Evolutionary conservation across 2,113 vertebrate genomes (phyloP), one percentile per base, ranked within the genome.

Genomic region (Pao palembangensis): DNA sequence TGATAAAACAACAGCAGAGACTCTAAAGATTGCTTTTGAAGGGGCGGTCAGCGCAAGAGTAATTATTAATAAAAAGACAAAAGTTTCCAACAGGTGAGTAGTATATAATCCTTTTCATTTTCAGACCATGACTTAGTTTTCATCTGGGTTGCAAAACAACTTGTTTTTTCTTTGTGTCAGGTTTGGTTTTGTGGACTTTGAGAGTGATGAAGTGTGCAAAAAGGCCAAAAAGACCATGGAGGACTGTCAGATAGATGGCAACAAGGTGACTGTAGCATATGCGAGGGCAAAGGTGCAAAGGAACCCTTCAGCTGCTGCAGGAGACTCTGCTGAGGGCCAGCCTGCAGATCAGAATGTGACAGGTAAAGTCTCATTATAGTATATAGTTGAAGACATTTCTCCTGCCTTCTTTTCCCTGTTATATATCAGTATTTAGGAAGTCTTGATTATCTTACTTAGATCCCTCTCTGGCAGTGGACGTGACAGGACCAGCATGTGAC

Each of bases 121-220:
- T 3, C 17, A 2, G 19, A 1, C 34, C 11, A 18, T 12, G 31
- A 18, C n/a, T 12, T 16, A 20, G 1, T 21, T 8, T 38, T 38
- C 10, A 11, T 12, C 10, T 12, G 34, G 34, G 34, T 38, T 38
- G 8, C 8, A 38, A 38, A 12, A 10, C 34, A 38, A 12, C 34
- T 19, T 15, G 0, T 15, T 31, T 49, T 34, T 23, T 4, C 0
- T 54, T 11, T 68, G 44, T 7, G 3, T 73, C 69, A 98, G 96
- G 69, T 98, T 93, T 65, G 96, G 96, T 1, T 99, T 98, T 87
- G 94, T 99, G 60, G 93, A 93, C 62, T 98, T 98, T 74, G 91
- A 91, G 54, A 92, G 81, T 4, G 85, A 94, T 15, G 93, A 96
- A 56, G 90, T 88, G 49, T 95, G 94, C 74, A 94, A 92, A 87